Evolutionary conservation across 2,797 vertebrate species (phyloP).

Genomic region (Intellagama lesueurii): DNA sequence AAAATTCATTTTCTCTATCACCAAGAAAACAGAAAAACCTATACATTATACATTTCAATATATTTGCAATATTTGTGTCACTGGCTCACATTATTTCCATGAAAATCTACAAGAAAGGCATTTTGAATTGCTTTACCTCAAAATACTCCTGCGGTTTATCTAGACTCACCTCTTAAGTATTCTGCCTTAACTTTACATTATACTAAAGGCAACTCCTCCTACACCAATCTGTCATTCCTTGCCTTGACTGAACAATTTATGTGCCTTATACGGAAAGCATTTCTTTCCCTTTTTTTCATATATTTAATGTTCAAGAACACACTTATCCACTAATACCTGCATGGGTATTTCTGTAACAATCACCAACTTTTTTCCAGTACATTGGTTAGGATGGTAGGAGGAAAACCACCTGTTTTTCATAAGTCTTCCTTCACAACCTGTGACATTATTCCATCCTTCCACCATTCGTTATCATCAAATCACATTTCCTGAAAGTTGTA

Average conservation of each 20-base stretch:
- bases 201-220: constrained; percentile 21
- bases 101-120: background rate
- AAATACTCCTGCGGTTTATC: constrained; percentile 1
- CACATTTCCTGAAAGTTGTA: background rate
- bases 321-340: background rate
- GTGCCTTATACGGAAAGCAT: background rate
- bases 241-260: background rate
- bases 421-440: background rate
- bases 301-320: background rate
- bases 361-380: background rate
- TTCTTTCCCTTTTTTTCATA: background rate
- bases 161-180: constrained; percentile 10
- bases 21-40: background rate
- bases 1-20: background rate
- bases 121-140: constrained; percentile 6
- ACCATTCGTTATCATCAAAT: background rate
- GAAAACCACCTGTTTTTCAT: background rate
- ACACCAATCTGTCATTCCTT: constrained; percentile 6
- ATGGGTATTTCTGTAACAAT: background rate
- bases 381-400: no score
- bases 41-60: background rate
- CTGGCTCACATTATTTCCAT: background rate
- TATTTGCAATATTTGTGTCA: background rate
- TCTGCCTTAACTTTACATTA: background rate
- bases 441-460: background rate